A percentile compares a stretch with the other conserved stretches of the same genome.
These are phyloP conservation scores for Thomomys bottae DNA, from an alignment of 2,113 vertebrate genomes.

Conservation along the genomic window DNA sequence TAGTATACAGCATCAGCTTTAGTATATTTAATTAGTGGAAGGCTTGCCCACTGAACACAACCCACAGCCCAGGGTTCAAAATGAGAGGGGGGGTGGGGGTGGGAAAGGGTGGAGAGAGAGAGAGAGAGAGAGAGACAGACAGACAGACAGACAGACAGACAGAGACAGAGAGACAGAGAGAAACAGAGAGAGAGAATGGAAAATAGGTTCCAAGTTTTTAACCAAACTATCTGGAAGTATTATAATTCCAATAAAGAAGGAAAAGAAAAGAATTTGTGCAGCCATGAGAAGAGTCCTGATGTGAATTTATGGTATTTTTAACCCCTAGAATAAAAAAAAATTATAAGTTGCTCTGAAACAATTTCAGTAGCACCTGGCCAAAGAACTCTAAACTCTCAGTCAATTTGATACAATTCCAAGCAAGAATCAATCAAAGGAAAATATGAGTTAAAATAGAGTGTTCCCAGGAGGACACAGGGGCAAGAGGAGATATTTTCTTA, in stretches of 20 bases:
- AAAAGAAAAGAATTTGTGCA: not conserved
- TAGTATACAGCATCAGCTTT: not conserved
- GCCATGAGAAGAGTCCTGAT: not conserved
- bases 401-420: constrained; percentile 16
- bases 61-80: too few species aligned
- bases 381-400: constrained; percentile 16
- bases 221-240: not conserved
- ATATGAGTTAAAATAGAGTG: rapidly evolving
- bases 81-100: too few species aligned
- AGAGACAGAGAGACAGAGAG: not conserved
- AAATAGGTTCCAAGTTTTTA: not conserved
- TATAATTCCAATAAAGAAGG: not conserved
- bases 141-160: not conserved
- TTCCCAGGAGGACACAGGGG: constrained; percentile 9
- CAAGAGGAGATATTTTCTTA: not conserved
- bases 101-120: too few species aligned
- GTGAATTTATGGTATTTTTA: not conserved
- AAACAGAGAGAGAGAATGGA: not conserved
- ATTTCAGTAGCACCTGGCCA: constrained; percentile 15
- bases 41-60: not conserved
- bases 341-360: not conserved
- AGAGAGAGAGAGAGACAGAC: too few species aligned
- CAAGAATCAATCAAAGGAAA: not conserved
- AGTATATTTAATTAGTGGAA: not conserved
- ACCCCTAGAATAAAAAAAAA: not conserved